Evolutionary conservation across 1,140 invertebrate species (phyloP).

Genomic region (Bombus haemorrhoidalis): DNA sequence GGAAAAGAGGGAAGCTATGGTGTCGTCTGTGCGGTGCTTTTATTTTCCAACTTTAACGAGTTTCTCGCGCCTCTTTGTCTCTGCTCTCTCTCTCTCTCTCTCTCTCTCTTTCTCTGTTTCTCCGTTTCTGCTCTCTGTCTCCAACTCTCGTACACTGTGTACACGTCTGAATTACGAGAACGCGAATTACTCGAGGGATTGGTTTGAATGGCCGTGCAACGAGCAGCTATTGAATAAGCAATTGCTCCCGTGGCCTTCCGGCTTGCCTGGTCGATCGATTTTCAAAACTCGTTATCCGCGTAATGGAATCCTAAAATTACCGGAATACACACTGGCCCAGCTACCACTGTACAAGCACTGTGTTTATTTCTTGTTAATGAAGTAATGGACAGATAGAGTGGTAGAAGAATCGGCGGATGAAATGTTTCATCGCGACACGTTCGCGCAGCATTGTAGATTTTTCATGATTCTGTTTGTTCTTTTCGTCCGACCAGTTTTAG

Average conservation of each 20-base stretch:
- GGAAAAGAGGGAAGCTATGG: background rate
- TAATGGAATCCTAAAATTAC: slow-evolving; percentile 48
- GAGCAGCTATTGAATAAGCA: slow-evolving; percentile 52
- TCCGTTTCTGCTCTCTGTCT: too few relatives aligned
- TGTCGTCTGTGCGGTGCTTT: background rate
- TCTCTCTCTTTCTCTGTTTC: too few relatives aligned
- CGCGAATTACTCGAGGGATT: slow-evolving; percentile 47
- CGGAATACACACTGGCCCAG: background rate
- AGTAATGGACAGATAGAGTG: too few relatives aligned
- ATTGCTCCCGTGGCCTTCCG: slow-evolving; percentile 23
- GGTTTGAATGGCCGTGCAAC: slow-evolving; percentile 36
- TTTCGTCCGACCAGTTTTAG: too few relatives aligned
- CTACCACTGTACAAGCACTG: fast-evolving
- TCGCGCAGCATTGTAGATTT: too few relatives aligned
- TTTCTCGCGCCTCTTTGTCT: background rate
- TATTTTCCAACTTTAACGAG: slow-evolving; percentile 34
- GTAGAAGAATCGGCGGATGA: background rate
- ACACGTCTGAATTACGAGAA: slow-evolving; percentile 22
- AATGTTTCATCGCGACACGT: too few relatives aligned
- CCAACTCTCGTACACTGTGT: background rate
- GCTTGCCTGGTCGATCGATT: slow-evolving; percentile 29
- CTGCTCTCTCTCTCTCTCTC: too few relatives aligned
- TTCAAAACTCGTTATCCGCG: slow-evolving; percentile 41
- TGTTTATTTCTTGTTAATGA: background rate
- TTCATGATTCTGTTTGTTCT: too few relatives aligned